Evolutionary conservation across 2,797 vertebrate genomes (phyloP).

Genomic region (Selene dorsalis): DNA sequence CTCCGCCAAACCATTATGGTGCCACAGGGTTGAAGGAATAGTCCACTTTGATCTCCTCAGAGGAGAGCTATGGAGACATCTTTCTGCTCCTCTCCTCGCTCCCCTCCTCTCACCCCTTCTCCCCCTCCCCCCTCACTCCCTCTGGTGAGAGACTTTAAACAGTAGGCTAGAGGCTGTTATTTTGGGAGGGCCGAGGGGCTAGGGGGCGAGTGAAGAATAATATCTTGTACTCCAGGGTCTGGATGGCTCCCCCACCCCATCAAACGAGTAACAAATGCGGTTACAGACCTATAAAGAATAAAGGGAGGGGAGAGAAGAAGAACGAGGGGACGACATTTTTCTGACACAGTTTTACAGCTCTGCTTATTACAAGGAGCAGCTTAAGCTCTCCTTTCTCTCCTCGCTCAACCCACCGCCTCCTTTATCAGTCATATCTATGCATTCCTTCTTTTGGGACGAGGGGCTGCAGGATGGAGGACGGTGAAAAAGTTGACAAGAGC

Average conservation of each 20-base stretch:
- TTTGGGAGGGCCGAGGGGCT: conserved; percentile 76
- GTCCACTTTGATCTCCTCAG: conserved; percentile 76
- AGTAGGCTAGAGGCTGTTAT: conserved; percentile 85
- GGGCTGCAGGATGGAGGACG: conserved; percentile 46
- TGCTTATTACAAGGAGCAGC: conserved; percentile 80
- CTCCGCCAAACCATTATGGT: conserved; percentile 76
- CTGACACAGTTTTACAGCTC: conserved; percentile 82
- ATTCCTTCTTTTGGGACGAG: conserved; percentile 71
- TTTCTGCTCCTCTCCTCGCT: conserved; percentile 67
- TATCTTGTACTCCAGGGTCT: conserved; percentile 84
- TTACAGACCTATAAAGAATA: conserved; percentile 86
- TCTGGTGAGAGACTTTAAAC: conserved; percentile 85
- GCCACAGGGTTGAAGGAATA: conserved; percentile 74
- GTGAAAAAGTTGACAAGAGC: conserved; percentile 35
- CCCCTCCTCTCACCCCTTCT: conserved; percentile 49
- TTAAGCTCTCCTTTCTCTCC: conserved; percentile 73
- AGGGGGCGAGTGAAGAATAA: conserved; percentile 84
- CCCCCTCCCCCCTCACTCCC: conserved; percentile 70
- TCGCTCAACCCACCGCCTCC: conserved; percentile 54
- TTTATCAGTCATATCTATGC: conserved; percentile 77
- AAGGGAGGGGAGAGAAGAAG: conserved; percentile 81
- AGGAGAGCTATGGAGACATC: conserved; percentile 76
- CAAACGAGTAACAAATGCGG: conserved; percentile 86
- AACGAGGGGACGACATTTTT: conserved; percentile 85
- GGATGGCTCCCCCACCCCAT: conserved; percentile 83